A percentile compares a stretch with the other conserved stretches of the same genome.
These are phyloP conservation scores for Gonioctena quinquepunctata DNA, from an alignment of 1,140 invertebrate genomes.

Conservation along the genomic window DNA sequence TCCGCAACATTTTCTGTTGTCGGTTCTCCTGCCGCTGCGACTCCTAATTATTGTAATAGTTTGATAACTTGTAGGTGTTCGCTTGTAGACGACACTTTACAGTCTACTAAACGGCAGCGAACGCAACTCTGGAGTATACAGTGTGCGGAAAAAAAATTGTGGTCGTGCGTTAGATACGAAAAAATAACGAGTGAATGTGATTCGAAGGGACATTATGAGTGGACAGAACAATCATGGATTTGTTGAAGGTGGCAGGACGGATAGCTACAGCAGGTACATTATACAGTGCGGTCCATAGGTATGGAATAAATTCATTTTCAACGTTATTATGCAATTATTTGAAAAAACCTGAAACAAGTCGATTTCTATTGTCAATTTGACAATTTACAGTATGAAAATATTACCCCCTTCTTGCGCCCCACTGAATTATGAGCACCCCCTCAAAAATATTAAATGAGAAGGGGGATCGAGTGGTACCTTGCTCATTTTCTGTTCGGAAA, in stretches of 20 bases:
- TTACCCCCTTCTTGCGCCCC: no score
- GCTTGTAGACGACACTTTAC: background rate
- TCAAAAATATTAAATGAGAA: no score
- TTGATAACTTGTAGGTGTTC: background rate
- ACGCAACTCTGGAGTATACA: background rate
- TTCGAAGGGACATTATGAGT: background rate
- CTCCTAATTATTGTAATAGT: background rate
- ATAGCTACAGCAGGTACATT: constrained; percentile 13
- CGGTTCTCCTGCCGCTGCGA: background rate
- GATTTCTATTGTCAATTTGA: no score
- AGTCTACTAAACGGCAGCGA: background rate
- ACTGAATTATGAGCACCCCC: no score
- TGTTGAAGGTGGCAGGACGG: background rate
- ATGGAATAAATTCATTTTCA: no score
- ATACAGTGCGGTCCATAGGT: no score
- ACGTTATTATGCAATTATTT: no score
- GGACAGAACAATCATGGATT: background rate
- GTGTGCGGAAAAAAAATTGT: background rate
- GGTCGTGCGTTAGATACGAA: background rate
- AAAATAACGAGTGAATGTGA: background rate
- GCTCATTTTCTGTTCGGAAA: no score
- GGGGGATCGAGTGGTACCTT: no score
- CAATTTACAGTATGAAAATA: no score
- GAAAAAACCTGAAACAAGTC: no score
- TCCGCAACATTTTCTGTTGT: background rate